Conservation (phyloP, 2,797 vertebrate genomes). For the Hoplostethus atlanticus region DNA sequence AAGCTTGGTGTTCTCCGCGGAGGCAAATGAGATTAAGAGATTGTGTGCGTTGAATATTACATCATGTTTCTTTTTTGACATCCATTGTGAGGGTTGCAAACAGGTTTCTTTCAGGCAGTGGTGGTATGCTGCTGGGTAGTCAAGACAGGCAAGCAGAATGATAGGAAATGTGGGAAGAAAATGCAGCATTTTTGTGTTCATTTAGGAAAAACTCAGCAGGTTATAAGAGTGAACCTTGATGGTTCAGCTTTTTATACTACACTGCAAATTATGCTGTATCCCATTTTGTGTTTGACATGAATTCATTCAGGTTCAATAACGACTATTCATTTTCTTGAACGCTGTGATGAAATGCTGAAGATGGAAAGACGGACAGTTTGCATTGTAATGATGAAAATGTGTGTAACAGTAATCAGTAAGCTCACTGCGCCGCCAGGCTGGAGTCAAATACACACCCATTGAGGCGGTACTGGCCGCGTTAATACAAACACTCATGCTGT, state of each 20-base stretch:
- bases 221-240: not conserved
- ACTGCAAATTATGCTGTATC: not conserved
- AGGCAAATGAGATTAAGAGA: slow-evolving; percentile 30
- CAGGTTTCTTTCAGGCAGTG: not conserved
- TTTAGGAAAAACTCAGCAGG: not conserved
- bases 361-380: slow-evolving; percentile 4
- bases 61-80: slow-evolving; percentile 47
- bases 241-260: no score
- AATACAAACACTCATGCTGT: slow-evolving; percentile 33
- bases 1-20: slow-evolving; percentile 28
- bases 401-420: slow-evolving; percentile 65
- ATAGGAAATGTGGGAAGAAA: not conserved
- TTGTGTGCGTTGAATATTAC: slow-evolving; percentile 30
- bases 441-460: slow-evolving; percentile 71
- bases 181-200: not conserved
- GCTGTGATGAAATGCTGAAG: slow-evolving; percentile 7
- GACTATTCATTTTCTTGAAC: not conserved
- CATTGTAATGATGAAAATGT: slow-evolving; percentile 52
- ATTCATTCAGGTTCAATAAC: not conserved
- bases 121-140: slow-evolving; percentile 11
- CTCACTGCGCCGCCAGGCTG: slow-evolving; percentile 48
- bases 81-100: slow-evolving; percentile 14
- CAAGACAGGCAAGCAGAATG: slow-evolving; percentile 8
- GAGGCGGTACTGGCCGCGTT: slow-evolving; percentile 60
- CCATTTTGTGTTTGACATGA: not conserved